A percentile compares a stretch with the other conserved stretches of the same genome.
phyloP scores from a whole-genome alignment of 2,113 vertebrate genomes.

The Tyto alba region DNA sequence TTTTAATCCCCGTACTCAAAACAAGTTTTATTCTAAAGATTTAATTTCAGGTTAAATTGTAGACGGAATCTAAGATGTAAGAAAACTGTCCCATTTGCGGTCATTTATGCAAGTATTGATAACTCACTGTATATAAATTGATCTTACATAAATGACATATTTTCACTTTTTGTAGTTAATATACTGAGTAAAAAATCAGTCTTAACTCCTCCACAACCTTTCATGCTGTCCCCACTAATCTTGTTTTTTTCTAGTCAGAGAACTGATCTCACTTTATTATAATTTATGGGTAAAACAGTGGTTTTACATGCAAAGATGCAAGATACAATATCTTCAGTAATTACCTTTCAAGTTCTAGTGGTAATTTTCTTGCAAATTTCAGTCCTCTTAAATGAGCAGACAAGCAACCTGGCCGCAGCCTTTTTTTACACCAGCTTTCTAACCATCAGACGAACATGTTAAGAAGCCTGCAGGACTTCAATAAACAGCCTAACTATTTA shows the following conservation, averaged over 20 bases:
- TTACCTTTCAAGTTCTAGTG: neutral
- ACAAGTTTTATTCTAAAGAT: neutral
- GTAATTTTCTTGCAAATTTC: neutral
- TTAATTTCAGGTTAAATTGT: neutral
- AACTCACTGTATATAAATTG: neutral
- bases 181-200: neutral
- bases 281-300: neutral
- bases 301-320: neutral
- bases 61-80: neutral
- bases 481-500: neutral
- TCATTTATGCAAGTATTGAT: neutral
- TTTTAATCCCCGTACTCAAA: neutral
- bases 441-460: neutral
- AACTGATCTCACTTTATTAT: neutral
- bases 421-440: neutral
- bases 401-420: neutral
- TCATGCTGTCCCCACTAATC: neutral
- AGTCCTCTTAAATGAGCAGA: neutral
- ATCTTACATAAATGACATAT: neutral
- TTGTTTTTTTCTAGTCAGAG: neutral
- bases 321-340: neutral
- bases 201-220: neutral
- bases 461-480: neutral
- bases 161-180: neutral
- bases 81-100: neutral